phyloP scores from a whole-genome alignment of 2,888 invertebrate species.

The Oligia fasciuncula region DNA sequence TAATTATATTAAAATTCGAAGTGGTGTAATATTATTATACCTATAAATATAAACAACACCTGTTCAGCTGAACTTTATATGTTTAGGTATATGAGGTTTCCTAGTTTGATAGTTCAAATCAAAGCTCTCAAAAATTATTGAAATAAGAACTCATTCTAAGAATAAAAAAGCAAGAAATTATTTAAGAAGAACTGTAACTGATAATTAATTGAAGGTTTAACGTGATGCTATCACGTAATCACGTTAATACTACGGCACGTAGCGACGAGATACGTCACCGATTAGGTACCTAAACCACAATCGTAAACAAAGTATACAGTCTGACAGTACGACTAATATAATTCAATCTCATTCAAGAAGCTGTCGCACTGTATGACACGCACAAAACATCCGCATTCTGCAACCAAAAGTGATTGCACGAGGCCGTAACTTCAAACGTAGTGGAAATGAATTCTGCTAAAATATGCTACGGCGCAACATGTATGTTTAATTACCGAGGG shows the following conservation, averaged over 20 bases:
- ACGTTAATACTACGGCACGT: neutral
- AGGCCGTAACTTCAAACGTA: constrained; percentile 50
- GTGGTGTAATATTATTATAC: constrained; percentile 13
- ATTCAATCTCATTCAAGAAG: constrained; percentile 24
- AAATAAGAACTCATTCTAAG: neutral
- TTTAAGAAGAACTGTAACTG: neutral
- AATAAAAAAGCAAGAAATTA: neutral
- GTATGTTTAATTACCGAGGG: constrained; percentile 75
- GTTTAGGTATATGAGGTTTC: neutral
- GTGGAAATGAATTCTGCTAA: constrained; percentile 51
- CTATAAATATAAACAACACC: neutral
- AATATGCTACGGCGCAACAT: constrained; percentile 50
- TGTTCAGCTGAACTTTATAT: neutral
- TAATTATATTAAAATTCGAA: neutral
- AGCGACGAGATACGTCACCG: neutral
- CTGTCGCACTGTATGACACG: constrained; percentile 29
- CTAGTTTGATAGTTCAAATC: neutral
- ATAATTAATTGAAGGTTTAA: neutral
- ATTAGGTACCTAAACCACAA: neutral
- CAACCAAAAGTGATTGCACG: constrained; percentile 41
- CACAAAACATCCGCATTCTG: constrained; percentile 59
- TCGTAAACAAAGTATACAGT: constrained; percentile 3
- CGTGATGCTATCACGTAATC: neutral
- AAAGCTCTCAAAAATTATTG: neutral
- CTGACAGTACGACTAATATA: constrained; percentile 5